A percentile compares a stretch with the other conserved stretches of the same genome.
Conservation (phyloP, 2,113 vertebrate species). For the Poeciliopsis prolifica region DNA sequence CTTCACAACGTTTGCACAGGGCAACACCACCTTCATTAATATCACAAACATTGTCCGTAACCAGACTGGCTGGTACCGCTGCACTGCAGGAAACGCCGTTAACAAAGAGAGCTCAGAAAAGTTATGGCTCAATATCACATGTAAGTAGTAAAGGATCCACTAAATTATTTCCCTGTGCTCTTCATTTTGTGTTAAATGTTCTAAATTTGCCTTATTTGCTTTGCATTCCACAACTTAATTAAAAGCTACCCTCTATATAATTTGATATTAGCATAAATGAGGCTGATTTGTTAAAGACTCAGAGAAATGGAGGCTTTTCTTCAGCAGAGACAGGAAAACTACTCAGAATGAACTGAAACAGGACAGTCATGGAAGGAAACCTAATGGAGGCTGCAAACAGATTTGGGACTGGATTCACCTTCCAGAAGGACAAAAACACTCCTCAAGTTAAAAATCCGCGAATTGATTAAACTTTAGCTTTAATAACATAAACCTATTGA, state of each 20-base stretch:
- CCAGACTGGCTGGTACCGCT: conserved; percentile 86
- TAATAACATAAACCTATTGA: too few relatives aligned
- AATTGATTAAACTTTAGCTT: too few relatives aligned
- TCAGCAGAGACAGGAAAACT: background rate
- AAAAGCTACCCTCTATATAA: too few relatives aligned
- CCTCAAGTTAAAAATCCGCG: too few relatives aligned
- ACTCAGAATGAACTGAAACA: background rate
- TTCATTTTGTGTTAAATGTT: too few relatives aligned
- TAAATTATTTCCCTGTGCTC: too few relatives aligned
- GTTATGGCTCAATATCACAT: conserved; percentile 85
- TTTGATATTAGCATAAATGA: too few relatives aligned
- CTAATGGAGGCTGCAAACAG: background rate
- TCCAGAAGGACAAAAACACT: background rate
- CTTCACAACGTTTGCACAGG: conserved; percentile 57
- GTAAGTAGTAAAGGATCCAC: conserved; percentile 78
- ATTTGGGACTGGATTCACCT: background rate
- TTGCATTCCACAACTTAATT: background rate
- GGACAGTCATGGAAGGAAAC: background rate
- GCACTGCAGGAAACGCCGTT: conserved; percentile 82
- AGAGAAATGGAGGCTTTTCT: background rate
- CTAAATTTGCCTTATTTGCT: background rate
- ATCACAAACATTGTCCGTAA: conserved; percentile 80
- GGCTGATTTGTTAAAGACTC: too few relatives aligned
- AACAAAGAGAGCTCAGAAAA: conserved; percentile 82
- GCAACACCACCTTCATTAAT: conserved; percentile 58